Conservation (phyloP, 2,797 vertebrate genomes). For the Acomys russatus region DNA sequence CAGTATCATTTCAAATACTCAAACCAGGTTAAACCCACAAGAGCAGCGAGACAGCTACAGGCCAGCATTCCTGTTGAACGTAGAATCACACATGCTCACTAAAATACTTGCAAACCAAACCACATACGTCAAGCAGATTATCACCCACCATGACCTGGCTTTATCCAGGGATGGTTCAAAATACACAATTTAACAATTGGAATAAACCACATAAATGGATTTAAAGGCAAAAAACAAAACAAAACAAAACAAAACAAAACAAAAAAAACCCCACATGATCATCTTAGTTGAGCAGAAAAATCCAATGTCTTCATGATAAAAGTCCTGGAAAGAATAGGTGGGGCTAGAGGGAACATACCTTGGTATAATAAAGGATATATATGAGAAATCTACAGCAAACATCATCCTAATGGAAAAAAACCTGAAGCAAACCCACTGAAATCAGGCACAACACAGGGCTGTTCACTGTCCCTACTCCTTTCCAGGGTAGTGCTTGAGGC, state of each 20-base stretch:
- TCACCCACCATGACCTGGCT: neutral
- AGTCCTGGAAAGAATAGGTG: neutral
- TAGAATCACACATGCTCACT: neutral
- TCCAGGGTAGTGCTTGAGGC: neutral
- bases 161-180: neutral
- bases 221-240: neutral
- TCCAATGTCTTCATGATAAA: neutral
- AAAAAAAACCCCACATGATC: neutral
- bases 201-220: neutral
- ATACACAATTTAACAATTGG: neutral
- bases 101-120: neutral
- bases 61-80: neutral
- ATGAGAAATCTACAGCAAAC: neutral
- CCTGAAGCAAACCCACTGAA: neutral
- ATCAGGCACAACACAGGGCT: neutral
- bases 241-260: no score
- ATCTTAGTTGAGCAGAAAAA: neutral
- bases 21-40: neutral
- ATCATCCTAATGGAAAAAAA: neutral
- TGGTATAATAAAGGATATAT: neutral
- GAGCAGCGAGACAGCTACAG: neutral
- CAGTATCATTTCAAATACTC: neutral
- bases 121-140: neutral
- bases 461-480: no score
- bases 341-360: neutral